Percentiles rank a stretch among this genome's conserved stretches.
Conservation (phyloP, 2,888 invertebrate genomes). For the Elgonia sp. region DNA sequence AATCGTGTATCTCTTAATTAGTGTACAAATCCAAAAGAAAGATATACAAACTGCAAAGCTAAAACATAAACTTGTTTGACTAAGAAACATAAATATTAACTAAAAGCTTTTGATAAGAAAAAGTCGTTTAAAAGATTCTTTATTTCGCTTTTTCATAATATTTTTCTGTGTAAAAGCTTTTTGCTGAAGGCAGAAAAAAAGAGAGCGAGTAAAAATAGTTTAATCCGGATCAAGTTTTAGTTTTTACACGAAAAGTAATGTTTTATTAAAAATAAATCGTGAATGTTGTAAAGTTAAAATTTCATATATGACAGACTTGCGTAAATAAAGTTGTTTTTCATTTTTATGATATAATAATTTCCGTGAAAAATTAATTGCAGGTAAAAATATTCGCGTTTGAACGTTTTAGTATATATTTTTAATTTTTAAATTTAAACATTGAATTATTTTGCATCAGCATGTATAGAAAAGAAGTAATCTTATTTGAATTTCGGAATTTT, state of each 20-base stretch:
- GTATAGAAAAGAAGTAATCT: too few relatives aligned
- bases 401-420: too few relatives aligned
- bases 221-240: conserved; percentile 32
- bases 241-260: conserved; percentile 23
- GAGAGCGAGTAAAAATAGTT: conserved; percentile 8
- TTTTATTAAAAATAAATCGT: conserved; percentile 25
- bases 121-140: conserved; percentile 27
- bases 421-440: too few relatives aligned
- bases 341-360: too few relatives aligned
- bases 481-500: too few relatives aligned
- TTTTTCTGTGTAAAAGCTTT: conserved; percentile 36
- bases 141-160: conserved; percentile 30
- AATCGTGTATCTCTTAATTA: conserved; percentile 65
- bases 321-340: too few relatives aligned
- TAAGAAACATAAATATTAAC: conserved; percentile 63
- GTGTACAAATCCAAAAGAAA: conserved; percentile 60
- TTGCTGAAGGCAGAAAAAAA: not conserved
- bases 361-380: too few relatives aligned
- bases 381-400: too few relatives aligned
- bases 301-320: too few relatives aligned
- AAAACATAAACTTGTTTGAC: conserved; percentile 65
- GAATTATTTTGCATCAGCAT: too few relatives aligned
- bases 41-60: conserved; percentile 60
- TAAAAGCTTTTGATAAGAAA: conserved; percentile 62
- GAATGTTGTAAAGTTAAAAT: not conserved